A percentile compares a stretch with the other conserved stretches of the same genome.
These are phyloP conservation scores for Meganola albula DNA, from an alignment of 2,888 invertebrate genomes.

Conservation along the genomic window DNA sequence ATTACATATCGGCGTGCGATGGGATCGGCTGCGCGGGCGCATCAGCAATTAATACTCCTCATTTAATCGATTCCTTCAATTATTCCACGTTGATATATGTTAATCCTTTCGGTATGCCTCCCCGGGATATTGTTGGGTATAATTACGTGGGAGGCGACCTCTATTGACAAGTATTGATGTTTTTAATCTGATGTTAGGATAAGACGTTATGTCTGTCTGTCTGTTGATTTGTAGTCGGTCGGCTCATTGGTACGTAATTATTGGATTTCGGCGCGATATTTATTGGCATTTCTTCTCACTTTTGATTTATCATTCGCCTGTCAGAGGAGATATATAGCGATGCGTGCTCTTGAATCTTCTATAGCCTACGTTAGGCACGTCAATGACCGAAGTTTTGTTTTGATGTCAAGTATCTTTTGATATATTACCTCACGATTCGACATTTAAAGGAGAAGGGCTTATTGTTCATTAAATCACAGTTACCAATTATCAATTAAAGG, in stretches of 20 bases:
- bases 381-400: conserved; percentile 44
- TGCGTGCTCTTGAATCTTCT: conserved; percentile 42
- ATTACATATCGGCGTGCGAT: conserved; percentile 45
- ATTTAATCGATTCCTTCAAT: conserved; percentile 77
- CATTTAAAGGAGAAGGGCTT: too few species aligned
- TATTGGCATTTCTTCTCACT: conserved; percentile 70
- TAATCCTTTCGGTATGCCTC: conserved; percentile 68
- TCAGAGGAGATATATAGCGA: conserved; percentile 57
- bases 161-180: conserved; percentile 77
- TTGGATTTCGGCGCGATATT: conserved; percentile 74
- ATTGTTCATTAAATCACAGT: too few species aligned
- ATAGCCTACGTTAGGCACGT: too few species aligned
- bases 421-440: too few species aligned
- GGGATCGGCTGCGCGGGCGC: conserved; percentile 63
- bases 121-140: conserved; percentile 74
- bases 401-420: too few species aligned
- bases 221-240: conserved; percentile 69
- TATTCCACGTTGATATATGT: conserved; percentile 75
- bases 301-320: conserved; percentile 69
- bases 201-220: conserved; percentile 67
- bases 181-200: conserved; percentile 78
- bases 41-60: conserved; percentile 76
- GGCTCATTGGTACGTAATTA: conserved; percentile 74
- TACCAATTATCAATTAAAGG: too few species aligned
- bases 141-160: conserved; percentile 76